phyloP scores from a whole-genome alignment of 2,113 vertebrate genomes.

The Elephantulus edwardii region DNA sequence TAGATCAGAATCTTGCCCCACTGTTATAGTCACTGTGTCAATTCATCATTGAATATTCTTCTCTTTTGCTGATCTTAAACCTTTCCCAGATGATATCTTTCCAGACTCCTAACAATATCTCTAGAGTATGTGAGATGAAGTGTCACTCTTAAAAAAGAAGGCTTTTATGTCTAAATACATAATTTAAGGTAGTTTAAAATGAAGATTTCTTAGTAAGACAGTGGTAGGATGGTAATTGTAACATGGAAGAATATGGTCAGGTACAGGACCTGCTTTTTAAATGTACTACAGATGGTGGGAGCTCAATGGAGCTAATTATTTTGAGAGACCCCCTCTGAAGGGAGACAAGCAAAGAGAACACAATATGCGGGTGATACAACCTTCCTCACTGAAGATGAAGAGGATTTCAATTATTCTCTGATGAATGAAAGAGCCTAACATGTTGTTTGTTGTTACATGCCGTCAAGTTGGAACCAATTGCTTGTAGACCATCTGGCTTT shows the following conservation, averaged over 20 bases:
- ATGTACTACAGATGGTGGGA: background rate
- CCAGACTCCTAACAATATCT: too few species aligned
- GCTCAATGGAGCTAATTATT: background rate
- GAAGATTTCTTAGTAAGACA: background rate
- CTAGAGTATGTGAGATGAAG: too few species aligned
- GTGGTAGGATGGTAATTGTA: background rate
- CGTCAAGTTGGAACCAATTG: too few species aligned
- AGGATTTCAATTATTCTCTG: background rate
- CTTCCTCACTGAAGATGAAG: background rate
- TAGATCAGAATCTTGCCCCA: too few species aligned
- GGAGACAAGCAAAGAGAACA: background rate
- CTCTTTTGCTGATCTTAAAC: too few species aligned
- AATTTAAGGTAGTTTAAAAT: background rate
- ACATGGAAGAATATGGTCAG: background rate
- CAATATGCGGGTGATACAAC: background rate
- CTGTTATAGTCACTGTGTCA: too few species aligned
- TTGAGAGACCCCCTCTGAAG: background rate
- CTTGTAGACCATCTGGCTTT: too few species aligned
- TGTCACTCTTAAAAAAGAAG: too few species aligned
- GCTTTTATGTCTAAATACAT: background rate
- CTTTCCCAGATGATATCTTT: too few species aligned
- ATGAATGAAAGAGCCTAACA: background rate
- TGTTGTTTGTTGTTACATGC: too few species aligned
- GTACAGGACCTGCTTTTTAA: background rate
- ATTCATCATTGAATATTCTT: too few species aligned